Evolutionary conservation across 2,113 vertebrate species (phyloP).

Genomic region (Etia nguti): DNA sequence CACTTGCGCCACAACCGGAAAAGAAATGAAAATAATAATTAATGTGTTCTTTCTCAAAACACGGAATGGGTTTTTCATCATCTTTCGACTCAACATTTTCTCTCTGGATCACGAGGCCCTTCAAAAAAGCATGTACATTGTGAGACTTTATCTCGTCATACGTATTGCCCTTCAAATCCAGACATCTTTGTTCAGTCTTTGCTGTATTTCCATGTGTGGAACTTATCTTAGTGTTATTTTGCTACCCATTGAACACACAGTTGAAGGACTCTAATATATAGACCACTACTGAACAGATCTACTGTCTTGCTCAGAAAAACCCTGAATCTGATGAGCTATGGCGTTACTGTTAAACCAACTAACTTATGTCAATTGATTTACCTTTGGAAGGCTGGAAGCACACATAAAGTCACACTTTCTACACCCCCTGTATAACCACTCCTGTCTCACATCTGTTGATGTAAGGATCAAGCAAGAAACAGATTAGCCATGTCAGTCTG

Average conservation of each 20-base stretch:
- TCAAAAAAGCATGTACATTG: background rate
- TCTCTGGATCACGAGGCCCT: background rate
- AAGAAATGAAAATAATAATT: background rate
- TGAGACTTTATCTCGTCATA: background rate
- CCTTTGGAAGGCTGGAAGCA: background rate
- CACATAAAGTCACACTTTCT: background rate
- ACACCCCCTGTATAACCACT: background rate
- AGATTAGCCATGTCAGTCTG: background rate
- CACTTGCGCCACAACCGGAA: slow-evolving; percentile 39
- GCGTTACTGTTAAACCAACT: slow-evolving; percentile 22
- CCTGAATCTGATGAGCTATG: slow-evolving; percentile 24
- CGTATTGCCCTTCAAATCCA: slow-evolving; percentile 17
- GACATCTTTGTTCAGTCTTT: slow-evolving; percentile 21
- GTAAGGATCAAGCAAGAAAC: background rate
- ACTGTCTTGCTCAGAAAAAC: slow-evolving; percentile 9
- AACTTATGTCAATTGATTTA: slow-evolving; percentile 13
- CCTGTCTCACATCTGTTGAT: background rate
- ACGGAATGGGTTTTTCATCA: slow-evolving; percentile 40
- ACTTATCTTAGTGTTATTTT: slow-evolving; percentile 22
- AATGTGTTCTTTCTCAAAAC: background rate
- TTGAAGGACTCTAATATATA: background rate
- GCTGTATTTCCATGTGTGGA: background rate
- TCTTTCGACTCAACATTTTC: background rate
- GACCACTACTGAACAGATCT: slow-evolving; percentile 21
- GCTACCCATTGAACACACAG: background rate